phyloP scores from a whole-genome alignment of 2,113 vertebrate genomes.

The Opisthocomus hoazin region DNA sequence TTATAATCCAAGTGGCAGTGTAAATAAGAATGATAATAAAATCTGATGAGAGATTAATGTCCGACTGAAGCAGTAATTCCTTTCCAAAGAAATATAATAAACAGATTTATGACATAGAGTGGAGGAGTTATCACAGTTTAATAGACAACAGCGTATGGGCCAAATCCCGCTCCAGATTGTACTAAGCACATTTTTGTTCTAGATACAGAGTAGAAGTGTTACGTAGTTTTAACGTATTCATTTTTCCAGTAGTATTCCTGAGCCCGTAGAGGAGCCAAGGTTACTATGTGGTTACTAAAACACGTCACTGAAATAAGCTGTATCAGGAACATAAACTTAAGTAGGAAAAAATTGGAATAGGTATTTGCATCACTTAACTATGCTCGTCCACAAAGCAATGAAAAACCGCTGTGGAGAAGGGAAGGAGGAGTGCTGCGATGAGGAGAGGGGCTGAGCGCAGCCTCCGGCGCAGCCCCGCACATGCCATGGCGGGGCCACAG shows the following conservation, averaged over 20 bases:
- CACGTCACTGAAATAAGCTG: not conserved
- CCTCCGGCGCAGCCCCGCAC: rapidly evolving
- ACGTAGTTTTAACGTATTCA: not conserved
- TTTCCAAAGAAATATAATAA: conserved; percentile 12
- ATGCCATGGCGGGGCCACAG: not conserved
- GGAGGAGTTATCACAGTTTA: not conserved
- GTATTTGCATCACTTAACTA: not conserved
- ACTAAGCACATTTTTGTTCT: not conserved
- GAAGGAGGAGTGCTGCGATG: rapidly evolving
- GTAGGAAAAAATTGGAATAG: not conserved
- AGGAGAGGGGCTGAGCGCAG: not conserved
- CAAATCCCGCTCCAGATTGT: not conserved
- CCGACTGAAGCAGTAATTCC: conserved; percentile 11
- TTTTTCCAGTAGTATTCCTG: not conserved
- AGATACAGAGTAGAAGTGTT: not conserved
- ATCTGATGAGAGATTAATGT: conserved; percentile 24
- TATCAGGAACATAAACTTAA: not conserved
- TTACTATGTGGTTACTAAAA: not conserved
- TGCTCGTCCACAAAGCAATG: not conserved
- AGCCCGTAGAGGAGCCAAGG: not conserved
- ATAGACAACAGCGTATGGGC: not conserved
- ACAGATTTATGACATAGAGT: not conserved
- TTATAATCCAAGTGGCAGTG: conserved; percentile 16
- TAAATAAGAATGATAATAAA: conserved; percentile 49
- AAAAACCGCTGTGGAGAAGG: not conserved